These are phyloP conservation scores for Percopsis transmontana DNA, from an alignment of 2,113 vertebrate species.

Conservation along the genomic window DNA sequence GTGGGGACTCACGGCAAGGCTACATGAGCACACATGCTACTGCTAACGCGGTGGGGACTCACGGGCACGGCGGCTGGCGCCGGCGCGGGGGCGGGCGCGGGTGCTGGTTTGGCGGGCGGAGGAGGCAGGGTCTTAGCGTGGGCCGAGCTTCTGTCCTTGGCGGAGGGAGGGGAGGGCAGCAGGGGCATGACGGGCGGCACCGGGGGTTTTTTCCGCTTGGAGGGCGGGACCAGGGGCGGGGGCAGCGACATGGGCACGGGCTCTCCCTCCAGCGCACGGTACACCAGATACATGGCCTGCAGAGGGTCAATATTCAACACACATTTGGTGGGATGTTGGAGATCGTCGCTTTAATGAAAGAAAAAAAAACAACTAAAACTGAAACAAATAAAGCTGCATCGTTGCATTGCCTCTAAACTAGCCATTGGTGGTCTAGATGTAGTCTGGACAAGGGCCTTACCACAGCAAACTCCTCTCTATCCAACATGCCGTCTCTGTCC, in stretches of 20 bases:
- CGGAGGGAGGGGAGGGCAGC: slow-evolving; percentile 81
- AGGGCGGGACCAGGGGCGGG: slow-evolving; percentile 89
- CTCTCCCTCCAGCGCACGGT: slow-evolving; percentile 95
- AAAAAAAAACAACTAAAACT: background rate
- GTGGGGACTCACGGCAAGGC: too few species aligned
- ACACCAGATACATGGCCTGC: slow-evolving; percentile 98
- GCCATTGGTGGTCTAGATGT: too few species aligned
- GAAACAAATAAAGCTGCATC: too few species aligned
- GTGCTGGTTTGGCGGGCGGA: slow-evolving; percentile 46
- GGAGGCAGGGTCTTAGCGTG: slow-evolving; percentile 77
- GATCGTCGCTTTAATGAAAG: too few species aligned
- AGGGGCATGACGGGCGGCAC: slow-evolving; percentile 80
- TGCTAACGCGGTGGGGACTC: slow-evolving; percentile 50
- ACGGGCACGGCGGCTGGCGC: slow-evolving; percentile 63
- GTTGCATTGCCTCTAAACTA: too few species aligned
- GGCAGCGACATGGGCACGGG: slow-evolving; percentile 95
- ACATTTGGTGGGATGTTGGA: too few species aligned
- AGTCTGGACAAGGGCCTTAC: too few species aligned
- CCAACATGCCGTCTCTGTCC: slow-evolving; percentile 96
- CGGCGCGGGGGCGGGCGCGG: slow-evolving; percentile 40
- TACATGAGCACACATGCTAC: background rate
- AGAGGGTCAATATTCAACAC: slow-evolving; percentile 42
- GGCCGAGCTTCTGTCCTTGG: slow-evolving; percentile 85
- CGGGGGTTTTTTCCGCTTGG: slow-evolving; percentile 89
- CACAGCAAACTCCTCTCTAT: slow-evolving; percentile 98